phyloP scores from a whole-genome alignment of 2,113 vertebrate genomes.

The Cygnus atratus region DNA sequence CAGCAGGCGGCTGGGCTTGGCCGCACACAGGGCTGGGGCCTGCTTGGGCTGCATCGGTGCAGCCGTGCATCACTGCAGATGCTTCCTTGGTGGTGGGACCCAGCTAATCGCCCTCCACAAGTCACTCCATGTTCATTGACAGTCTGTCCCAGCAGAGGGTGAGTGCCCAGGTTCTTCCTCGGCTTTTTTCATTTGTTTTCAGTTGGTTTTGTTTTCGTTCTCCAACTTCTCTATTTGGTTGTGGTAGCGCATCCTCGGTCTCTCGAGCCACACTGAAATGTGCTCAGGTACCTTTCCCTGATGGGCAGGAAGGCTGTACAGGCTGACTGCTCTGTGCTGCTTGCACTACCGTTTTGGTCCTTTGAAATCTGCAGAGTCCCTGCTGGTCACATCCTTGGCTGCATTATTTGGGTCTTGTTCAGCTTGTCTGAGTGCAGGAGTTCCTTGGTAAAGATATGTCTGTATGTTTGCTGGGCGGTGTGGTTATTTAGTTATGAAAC shows the following conservation, averaged over 20 bases:
- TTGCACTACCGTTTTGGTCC: background rate
- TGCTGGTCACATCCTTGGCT: background rate
- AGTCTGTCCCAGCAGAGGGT: background rate
- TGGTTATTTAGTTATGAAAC: background rate
- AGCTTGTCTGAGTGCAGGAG: background rate
- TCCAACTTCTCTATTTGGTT: background rate
- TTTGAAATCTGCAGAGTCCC: background rate
- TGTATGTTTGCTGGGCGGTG: background rate
- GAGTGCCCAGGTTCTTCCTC: background rate
- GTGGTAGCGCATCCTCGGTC: background rate
- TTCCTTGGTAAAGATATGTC: background rate
- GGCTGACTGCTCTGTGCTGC: background rate
- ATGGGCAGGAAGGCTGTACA: too few species aligned
- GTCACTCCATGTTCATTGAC: background rate
- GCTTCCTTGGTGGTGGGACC: background rate
- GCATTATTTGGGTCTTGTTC: background rate
- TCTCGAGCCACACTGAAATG: background rate
- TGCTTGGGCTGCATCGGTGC: constrained; percentile 7
- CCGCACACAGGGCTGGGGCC: background rate
- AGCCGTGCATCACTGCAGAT: background rate
- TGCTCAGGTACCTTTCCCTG: background rate
- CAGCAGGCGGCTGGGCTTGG: background rate
- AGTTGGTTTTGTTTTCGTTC: background rate
- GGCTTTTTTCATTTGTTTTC: background rate
- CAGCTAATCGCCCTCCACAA: background rate